Base-by-base conservation (phyloP, 2,797 vertebrate genomes). In the Gymnopithys bicolor region DNA sequence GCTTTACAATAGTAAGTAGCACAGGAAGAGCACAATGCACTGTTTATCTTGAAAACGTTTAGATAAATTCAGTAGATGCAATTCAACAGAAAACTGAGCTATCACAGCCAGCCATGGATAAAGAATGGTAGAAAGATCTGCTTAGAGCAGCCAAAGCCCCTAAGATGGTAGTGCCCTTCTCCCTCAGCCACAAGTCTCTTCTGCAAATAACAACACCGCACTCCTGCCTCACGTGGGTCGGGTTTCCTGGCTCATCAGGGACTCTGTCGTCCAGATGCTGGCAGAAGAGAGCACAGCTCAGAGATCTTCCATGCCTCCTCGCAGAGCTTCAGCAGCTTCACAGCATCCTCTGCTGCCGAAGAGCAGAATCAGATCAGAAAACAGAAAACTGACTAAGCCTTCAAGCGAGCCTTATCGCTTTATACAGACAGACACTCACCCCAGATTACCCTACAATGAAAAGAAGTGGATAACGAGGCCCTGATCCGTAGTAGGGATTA, bases 261-360 rank as follows among this genome's bases (percentile, higher is more conserved):
- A 87, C 82, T 35, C n/a, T 45, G 28, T 59, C 37, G 74, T 87
- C 60, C 78, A 74, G 87, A 15, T 87, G 71, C 55, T 49, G 56
- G 81, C 81, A 94, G 59, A 70, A 63, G 46, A 75, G 46, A 80
- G 18, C 9, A 9, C 24, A 75, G 24, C 21, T 35, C 46, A 32
- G 32, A 52, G 19, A 17, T 35, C 52, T 39, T 59, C 33, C 4
- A 6, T 13, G 68, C 7, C 51, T 10, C 4, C 4, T 66, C 30
- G 37, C 28, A 59, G 30, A 58, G 32, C 10, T 89, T 84, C 67
- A 37, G 79, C 74, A 80, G 87, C 52, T 90, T 90, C 59, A 89
- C 52, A 92, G 81, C 94, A 76, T 63, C 91, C 91, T 89, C 92
- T 96, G 78, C 91, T 92, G 92, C 41, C 81, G 55, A 89, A 74